These are phyloP conservation scores for Chromis chromis DNA, from an alignment of 2,797 vertebrate species.

Conservation along the genomic window DNA sequence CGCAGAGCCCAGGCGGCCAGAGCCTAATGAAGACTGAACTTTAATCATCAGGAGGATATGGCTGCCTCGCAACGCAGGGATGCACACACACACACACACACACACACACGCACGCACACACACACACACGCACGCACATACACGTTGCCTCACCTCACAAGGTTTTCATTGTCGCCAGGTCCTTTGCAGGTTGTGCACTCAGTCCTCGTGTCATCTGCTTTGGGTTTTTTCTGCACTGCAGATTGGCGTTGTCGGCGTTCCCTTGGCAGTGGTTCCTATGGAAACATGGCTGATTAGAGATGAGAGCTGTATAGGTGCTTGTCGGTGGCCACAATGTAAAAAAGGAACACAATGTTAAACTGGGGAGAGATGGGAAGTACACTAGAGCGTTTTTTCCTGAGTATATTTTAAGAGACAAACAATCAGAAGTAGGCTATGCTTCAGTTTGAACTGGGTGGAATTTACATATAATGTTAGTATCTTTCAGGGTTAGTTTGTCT, in stretches of 20 bases:
- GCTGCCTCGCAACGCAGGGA: constrained; percentile 48
- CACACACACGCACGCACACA: not conserved
- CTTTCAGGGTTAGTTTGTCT: too few relatives aligned
- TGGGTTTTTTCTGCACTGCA: constrained; percentile 93
- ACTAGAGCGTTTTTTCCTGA: not conserved
- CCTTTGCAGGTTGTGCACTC: constrained; percentile 95
- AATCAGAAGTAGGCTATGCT: not conserved
- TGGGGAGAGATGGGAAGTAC: constrained; percentile 10
- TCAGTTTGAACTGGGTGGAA: not conserved
- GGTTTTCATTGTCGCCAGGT: constrained; percentile 97
- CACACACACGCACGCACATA: constrained; percentile 24
- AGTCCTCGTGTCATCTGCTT: constrained; percentile 93
- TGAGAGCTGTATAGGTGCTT: constrained; percentile 9
- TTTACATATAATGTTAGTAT: too few relatives aligned
- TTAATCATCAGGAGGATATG: constrained; percentile 81
- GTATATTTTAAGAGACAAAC: not conserved
- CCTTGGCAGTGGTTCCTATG: constrained; percentile 91
- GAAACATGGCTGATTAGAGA: constrained; percentile 74
- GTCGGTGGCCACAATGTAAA: constrained; percentile 1
- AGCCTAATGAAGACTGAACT: constrained; percentile 82
- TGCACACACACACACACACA: constrained; percentile 9
- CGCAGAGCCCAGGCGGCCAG: constrained; percentile 63
- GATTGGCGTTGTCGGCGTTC: constrained; percentile 93
- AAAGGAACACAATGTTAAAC: constrained; percentile 24
- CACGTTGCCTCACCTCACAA: constrained; percentile 90